Evolutionary conservation across 2,797 vertebrate genomes (phyloP), one percentile per base, ranked within the genome.

Genomic region (Rhabdophis nuchalis): DNA sequence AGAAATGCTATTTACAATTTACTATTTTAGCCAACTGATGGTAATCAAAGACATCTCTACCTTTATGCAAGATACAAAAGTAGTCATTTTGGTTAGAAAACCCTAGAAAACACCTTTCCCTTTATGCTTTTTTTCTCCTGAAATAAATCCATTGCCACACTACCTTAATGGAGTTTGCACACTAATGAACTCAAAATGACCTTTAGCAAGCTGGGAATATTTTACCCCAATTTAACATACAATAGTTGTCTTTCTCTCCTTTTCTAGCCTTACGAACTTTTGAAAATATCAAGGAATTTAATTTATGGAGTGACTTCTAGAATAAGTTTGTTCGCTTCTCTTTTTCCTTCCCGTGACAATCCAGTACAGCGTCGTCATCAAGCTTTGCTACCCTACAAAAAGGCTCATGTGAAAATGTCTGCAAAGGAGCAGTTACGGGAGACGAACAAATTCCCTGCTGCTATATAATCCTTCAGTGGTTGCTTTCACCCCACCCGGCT

Each of bases 61-160:
- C 54, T 95, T 95, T 95, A 85, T 93, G 95, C 94, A 93, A 85
- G 58, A 57, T 64, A 93, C 77, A 91, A 54, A 94, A 95, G 89
- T 0, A 0, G 88, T 90, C 4, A 89, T 88, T 41, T 52, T 50
- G 95, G 94, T 14, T 77, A 27, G 27, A 85, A 32, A 91, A 86
- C 50, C 85, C 90, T 95, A 96, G 91, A 95, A 96, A 96, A 94
- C 29, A 93, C 92, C 93, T 94, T 95, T 95, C 91, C 93, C 95
- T 94, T 95, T 89, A 57, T 64, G 10, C 12, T 61, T 94, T 61
- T 0, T 95, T 96, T 96, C 52, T 95, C 93, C 89, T 94, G 92
- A 93, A 96, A 96, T 93, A 95, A 95, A 96, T 96, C 94, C 91
- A 94, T 90, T 96, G 95, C 94, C 57, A 91, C 95, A 95, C 95